These are phyloP conservation scores for Erebia aethiops DNA, from an alignment of 2,888 invertebrate species.

Conservation along the genomic window DNA sequence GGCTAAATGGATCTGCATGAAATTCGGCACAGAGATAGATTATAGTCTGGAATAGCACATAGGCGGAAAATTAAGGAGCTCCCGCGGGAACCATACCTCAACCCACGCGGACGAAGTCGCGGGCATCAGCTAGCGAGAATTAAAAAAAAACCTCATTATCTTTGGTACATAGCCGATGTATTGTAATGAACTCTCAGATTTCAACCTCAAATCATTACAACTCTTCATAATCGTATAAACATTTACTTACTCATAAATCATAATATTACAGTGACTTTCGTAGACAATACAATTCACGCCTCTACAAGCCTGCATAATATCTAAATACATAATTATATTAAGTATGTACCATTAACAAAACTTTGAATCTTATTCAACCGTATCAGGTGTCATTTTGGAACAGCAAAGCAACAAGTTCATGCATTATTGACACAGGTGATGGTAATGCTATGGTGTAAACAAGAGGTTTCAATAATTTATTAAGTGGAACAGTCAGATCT, in stretches of 20 bases:
- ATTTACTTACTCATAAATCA: background rate
- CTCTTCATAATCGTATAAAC: background rate
- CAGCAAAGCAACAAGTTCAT: slow-evolving; percentile 17
- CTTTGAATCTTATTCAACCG: slow-evolving; percentile 1
- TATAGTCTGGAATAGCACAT: too few species aligned
- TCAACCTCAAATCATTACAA: background rate
- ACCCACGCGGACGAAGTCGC: too few species aligned
- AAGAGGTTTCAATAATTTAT: slow-evolving; percentile 21
- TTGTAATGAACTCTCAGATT: background rate
- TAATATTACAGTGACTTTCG: background rate
- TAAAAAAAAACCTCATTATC: too few species aligned
- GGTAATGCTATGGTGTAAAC: slow-evolving; percentile 30
- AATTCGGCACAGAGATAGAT: too few species aligned
- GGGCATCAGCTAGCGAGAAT: too few species aligned
- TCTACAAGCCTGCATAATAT: slow-evolving; percentile 15
- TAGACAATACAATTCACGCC: slow-evolving; percentile 5
- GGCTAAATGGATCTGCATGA: too few species aligned
- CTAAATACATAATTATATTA: background rate
- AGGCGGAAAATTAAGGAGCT: too few species aligned
- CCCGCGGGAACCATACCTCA: too few species aligned
- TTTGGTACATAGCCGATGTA: background rate
- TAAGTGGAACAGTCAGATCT: slow-evolving; percentile 17
- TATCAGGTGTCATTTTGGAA: slow-evolving; percentile 1
- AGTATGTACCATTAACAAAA: background rate
- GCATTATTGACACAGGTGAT: slow-evolving; percentile 53